Evolutionary conservation across 1,140 invertebrate species (phyloP), one percentile per base, ranked within the genome.

Genomic region (Procambarus virginalis): DNA sequence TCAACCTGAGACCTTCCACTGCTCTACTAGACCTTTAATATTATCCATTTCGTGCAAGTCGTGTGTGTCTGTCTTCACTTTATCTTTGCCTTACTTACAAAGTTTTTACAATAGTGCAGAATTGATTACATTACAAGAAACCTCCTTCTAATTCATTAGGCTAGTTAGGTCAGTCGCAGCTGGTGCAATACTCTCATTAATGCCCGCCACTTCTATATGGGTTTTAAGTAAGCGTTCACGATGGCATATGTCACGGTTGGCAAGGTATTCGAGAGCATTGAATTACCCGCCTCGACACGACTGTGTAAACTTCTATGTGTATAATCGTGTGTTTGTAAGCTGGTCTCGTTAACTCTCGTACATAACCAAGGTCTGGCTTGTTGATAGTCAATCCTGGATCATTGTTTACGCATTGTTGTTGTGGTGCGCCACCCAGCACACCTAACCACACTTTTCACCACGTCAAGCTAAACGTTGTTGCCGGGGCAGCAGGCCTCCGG

Each of bases 61-160:
- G 64, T 14, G 64, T 68, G 20, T 20, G 20, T 68, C 17, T 68
- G 64, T 58, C 34, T 34, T 34, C 12, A 68, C 64, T 68, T 68
- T 20, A 5, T 34, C 68, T 73, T 2, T 73, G n/a, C 68, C 68
- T 73, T 73, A 73, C n/a, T 22, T n/a, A 73, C n/a, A 22, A 34
- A 73, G n/a, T 73, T 73, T 73, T 73, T 73, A 73, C 68, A 22
- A 6, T 73, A 73, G 68, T 34, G 5, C 68, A 73, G 68, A 64
- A 20, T 64, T 73, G 22, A 20, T 73, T 73, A 73, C 22, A 73
- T 73, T 73, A 73, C 68, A 73, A 5, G 68, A 73, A 34, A 17
- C 68, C 68, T 34, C 64, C 64, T 68, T 10, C 68, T 73, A 22
- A 73, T 73, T 34, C 12, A n/a, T 73, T 64, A 64, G 60, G 4